Percentiles rank a stretch among this genome's conserved stretches.
phyloP scores from a whole-genome alignment of 2,888 invertebrate species.

The Rhorus exstirpatorius region DNA sequence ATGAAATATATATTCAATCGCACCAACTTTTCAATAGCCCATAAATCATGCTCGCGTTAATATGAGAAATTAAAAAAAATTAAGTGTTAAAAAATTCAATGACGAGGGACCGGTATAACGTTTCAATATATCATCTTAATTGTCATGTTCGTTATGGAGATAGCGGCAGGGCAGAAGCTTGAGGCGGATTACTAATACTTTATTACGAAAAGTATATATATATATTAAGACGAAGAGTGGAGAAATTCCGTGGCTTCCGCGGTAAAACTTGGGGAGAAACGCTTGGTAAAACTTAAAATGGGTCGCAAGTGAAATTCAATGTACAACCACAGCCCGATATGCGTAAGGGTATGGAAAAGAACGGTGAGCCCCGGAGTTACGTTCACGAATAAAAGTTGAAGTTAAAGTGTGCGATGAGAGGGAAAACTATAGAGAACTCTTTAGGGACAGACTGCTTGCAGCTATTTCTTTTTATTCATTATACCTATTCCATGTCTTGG shows the following conservation, averaged over 20 bases:
- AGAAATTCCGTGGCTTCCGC: constrained; percentile 1
- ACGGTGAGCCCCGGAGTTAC: constrained; percentile 1
- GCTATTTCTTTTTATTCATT: background rate
- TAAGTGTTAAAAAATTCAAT: constrained; percentile 22
- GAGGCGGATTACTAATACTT: constrained; percentile 9
- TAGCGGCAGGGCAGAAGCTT: constrained; percentile 20
- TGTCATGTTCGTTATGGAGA: constrained; percentile 35
- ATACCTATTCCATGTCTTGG: background rate
- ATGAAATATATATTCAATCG: background rate
- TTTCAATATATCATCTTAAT: constrained; percentile 29
- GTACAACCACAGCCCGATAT: constrained; percentile 13
- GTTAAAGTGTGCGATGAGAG: constrained; percentile 20
- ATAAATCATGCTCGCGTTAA: constrained; percentile 25
- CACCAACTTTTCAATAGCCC: constrained; percentile 41
- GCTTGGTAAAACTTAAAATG: constrained; percentile 56
- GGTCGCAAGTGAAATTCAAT: constrained; percentile 55
- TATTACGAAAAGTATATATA: constrained; percentile 21
- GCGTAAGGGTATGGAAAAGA: background rate
- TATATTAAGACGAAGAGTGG: background rate
- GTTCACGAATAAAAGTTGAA: background rate
- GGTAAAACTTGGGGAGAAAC: constrained; percentile 54
- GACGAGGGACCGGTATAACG: background rate
- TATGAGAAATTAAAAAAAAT: background rate
- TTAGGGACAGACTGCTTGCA: constrained; percentile 4
- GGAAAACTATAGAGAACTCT: constrained; percentile 27